A percentile compares a stretch with the other conserved stretches of the same genome.
phyloP scores from a whole-genome alignment of 2,888 invertebrate species.

The Anarsia innoxiella region DNA sequence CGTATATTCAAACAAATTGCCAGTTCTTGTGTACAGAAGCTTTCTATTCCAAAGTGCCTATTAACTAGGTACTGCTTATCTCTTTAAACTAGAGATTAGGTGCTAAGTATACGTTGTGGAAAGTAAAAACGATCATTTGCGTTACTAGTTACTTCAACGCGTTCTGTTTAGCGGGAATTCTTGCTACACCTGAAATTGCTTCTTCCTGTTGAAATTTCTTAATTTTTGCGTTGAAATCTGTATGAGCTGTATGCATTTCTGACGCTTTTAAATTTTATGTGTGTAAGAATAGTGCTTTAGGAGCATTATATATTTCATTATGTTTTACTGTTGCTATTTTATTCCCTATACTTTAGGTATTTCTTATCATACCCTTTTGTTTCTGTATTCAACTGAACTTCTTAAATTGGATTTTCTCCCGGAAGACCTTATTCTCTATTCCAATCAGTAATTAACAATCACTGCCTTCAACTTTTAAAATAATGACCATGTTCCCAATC shows the following conservation, averaged over 20 bases:
- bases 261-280: too few relatives aligned
- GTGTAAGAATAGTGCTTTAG: too few relatives aligned
- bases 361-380: too few relatives aligned
- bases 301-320: too few relatives aligned
- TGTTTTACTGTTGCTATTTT: too few relatives aligned
- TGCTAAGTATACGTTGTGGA: neutral
- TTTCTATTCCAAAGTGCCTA: neutral
- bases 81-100: neutral
- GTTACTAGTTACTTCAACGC: neutral
- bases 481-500: neutral
- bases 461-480: too few relatives aligned
- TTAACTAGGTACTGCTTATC: neutral
- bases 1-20: neutral
- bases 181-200: constrained; percentile 1
- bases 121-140: neutral
- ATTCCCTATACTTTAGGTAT: too few relatives aligned
- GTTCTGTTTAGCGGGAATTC: neutral
- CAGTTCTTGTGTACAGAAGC: neutral
- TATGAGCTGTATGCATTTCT: too few relatives aligned
- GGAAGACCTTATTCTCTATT: too few relatives aligned
- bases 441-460: too few relatives aligned
- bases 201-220: constrained; percentile 4
- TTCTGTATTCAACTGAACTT: too few relatives aligned
- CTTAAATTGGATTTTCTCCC: too few relatives aligned
- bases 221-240: neutral